Base-by-base conservation (phyloP, 2,888 invertebrate species). In the Leucozona laternaria region DNA sequence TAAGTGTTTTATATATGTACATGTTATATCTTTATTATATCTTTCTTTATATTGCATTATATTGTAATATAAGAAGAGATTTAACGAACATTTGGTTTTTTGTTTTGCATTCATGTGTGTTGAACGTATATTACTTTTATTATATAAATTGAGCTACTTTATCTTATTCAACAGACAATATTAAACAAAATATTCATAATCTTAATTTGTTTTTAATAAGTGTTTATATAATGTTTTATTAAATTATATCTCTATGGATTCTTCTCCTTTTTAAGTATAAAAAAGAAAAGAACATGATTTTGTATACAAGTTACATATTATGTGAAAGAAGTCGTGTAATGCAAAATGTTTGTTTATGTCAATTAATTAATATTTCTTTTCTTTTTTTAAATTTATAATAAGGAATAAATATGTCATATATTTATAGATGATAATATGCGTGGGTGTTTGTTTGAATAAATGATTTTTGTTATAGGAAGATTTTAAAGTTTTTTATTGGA, bases 91-190 rank as follows among this genome's bases (percentile, higher is more conserved):
- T 25, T 62, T 34, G n/a, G 4, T 15, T 45, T 31, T 62, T 55
- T 31, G 15, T 28, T 43, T 48, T 66, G 55, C 6, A 11, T 37
- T 72, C 40, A 28, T 79, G 45, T 45, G 50, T 76, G 57, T 64
- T 71, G 50, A 76, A 79, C 62, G 34, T 75, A 79, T 62, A 70
- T 66, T n/a, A n/a, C n/a, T n/a, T n/a, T n/a, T 20, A 40, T 66
- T 64, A 64, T 71, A 71, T 66, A 45, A 84, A 84, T 80, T 80
- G 84, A 76, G 72, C 84, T 85, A 85, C 70, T 62, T 45, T n/a
- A 45, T 8, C 8, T 70, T 73, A 73, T 48, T 84, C 53, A 75
- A 84, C 84, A 79, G 64, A 53, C 37, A 58, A 73, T 64, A 70
- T 68, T 40, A 73, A 66, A 53, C 58, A 37, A 64, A 73, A 48